A percentile compares a stretch with the other conserved stretches of the same genome.
Evolutionary conservation across 2,113 vertebrate species (phyloP).

Genomic region (Embiotoca jacksoni): DNA sequence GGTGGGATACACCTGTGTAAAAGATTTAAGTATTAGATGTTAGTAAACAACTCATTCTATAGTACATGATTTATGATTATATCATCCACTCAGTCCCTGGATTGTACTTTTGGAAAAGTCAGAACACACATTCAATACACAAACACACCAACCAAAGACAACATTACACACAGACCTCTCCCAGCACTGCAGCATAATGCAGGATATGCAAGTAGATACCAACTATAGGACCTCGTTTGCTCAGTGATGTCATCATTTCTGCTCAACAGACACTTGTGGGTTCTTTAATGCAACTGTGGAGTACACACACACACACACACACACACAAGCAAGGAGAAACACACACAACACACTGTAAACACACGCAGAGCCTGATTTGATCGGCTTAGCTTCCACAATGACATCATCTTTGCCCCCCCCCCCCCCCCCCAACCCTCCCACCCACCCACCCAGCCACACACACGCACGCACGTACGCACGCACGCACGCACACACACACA

Average conservation of each 20-base stretch:
- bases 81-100: neutral
- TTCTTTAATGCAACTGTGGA: constrained; percentile 36
- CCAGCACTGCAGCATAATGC: constrained; percentile 49
- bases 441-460: too few species aligned
- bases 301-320: constrained; percentile 33
- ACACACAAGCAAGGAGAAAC: constrained; percentile 4
- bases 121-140: neutral
- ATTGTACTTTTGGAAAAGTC: constrained; percentile 1
- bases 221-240: constrained; percentile 13
- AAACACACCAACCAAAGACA: constrained; percentile 22
- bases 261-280: constrained; percentile 55
- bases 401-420: too few species aligned
- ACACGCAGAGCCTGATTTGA: too few species aligned
- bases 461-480: too few species aligned
- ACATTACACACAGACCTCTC: constrained; percentile 23
- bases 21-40: too few species aligned
- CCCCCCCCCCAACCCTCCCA: too few species aligned
- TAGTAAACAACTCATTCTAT: too few species aligned
- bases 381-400: too few species aligned
- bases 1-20: too few species aligned
- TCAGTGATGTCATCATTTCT: constrained; percentile 48
- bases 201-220: constrained; percentile 43
- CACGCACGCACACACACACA: too few species aligned
- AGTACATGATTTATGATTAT: neutral
- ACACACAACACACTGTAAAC: neutral